Base-by-base conservation (phyloP, 1,140 invertebrate genomes). In the Delia radicum region DNA sequence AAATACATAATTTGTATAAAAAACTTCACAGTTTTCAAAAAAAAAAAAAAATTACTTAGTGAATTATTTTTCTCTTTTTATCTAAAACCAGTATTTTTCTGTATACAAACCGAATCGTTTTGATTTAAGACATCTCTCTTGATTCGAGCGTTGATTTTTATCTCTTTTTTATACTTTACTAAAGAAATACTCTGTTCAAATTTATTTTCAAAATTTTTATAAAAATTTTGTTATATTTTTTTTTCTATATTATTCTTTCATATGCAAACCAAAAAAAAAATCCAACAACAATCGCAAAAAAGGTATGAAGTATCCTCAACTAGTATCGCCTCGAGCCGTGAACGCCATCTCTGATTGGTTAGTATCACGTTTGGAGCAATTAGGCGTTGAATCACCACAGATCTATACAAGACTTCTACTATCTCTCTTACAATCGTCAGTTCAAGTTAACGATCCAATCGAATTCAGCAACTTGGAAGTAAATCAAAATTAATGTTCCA, bases 271-370 rank as follows among this genome's bases (percentile, higher is more conserved):
- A 37, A 74, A 65, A 74, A 42, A 3, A 27, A 28, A 74, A 63
- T 26, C 12, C 55, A 42, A 63, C 29, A 65, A 10, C n/a, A 46
- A 72, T 7, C 15, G 24, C 24, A 10, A 65, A 67, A 63, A 65
- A 79, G 79, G 76, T 77, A 80, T 80, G 79, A 80, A 80, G 77
- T 80, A 80, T 78, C 79, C 79, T 33, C 78, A 80, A 73, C 76
- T 79, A 75, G 79, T 80, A 67, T 79, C 79, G 46, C 76, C 78
- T 28, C 78, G 77, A 74, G 79, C 79, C 65, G 79, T 80, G 74
- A 80, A 78, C 77, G 79, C 78, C 75, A 79, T 80, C 62, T 79
- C 79, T 55, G 79, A 80, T 79, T 80, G 79, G 79, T 74, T 80
- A 76, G 78, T 80, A 76, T 77, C 77, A 69, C 77, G 78, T 72